Evolutionary conservation across 2,888 invertebrate genomes (phyloP).

Genomic region (Willowsia nigromaculata): DNA sequence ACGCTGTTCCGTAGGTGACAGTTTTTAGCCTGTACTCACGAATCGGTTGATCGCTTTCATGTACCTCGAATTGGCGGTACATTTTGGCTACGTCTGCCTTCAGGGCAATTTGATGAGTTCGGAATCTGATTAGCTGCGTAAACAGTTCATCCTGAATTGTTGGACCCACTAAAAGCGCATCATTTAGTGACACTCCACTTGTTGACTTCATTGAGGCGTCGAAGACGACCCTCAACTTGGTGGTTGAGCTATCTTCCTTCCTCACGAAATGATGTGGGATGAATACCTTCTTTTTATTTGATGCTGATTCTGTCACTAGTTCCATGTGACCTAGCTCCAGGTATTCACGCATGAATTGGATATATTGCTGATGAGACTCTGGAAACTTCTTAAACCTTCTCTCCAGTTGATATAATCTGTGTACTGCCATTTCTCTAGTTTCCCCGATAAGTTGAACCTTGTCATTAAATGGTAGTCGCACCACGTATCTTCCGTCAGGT

Average conservation of each 20-base stretch:
- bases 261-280: slow-evolving; percentile 74
- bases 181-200: slow-evolving; percentile 79
- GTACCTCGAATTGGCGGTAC: slow-evolving; percentile 79
- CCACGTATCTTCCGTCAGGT: not conserved
- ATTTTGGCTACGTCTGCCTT: slow-evolving; percentile 80
- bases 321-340: slow-evolving; percentile 53
- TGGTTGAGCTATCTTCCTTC: slow-evolving; percentile 54
- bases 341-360: slow-evolving; percentile 56
- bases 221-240: slow-evolving; percentile 37
- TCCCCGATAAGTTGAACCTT: not conserved
- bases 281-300: not conserved
- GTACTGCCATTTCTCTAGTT: not conserved
- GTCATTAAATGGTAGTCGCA: slow-evolving; percentile 22
- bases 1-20: slow-evolving; percentile 79
- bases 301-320: not conserved
- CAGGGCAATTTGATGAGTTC: slow-evolving; percentile 79
- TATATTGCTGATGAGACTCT: not conserved
- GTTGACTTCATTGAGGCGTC: slow-evolving; percentile 8
- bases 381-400: not conserved
- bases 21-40: slow-evolving; percentile 75
- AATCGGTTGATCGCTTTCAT: slow-evolving; percentile 76
- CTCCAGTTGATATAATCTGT: slow-evolving; percentile 28
- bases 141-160: slow-evolving; percentile 78
- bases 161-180: slow-evolving; percentile 79
- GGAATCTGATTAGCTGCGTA: slow-evolving; percentile 45